Percentiles rank a stretch among this genome's conserved stretches.
phyloP scores from a whole-genome alignment of 2,113 vertebrate species.

The Muntiacus muntjak region DNA sequence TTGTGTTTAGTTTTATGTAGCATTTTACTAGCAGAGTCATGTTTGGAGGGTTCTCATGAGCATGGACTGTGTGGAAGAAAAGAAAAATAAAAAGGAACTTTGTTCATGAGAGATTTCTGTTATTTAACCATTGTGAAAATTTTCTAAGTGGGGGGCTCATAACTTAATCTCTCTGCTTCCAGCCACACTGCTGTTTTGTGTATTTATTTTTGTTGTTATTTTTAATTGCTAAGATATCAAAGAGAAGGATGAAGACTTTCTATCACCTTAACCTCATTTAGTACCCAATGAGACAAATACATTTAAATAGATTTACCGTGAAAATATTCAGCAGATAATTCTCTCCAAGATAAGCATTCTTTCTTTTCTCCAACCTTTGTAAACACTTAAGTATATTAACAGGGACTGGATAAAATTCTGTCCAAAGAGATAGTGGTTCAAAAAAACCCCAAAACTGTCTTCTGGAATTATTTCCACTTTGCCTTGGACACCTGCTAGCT shows the following conservation, averaged over 20 bases:
- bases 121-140: background rate
- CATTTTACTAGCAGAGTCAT: background rate
- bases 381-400: constrained; percentile 45
- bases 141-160: background rate
- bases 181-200: background rate
- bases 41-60: background rate
- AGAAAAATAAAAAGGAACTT: background rate
- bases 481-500: background rate
- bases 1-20: background rate
- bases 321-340: background rate
- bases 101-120: background rate
- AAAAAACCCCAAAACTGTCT: background rate
- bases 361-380: background rate
- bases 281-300: background rate
- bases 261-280: background rate
- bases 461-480: background rate
- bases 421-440: background rate
- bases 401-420: background rate
- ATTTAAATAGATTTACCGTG: constrained; percentile 20
- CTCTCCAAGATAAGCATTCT: background rate
- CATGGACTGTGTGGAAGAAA: background rate
- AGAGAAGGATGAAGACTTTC: background rate
- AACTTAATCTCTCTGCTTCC: background rate
- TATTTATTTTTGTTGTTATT: background rate
- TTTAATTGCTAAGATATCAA: background rate